Percentiles rank a stretch among this genome's conserved stretches.
Evolutionary conservation across 1,140 invertebrate species (phyloP).

Genomic region (Pseudachorutes palmiensis): DNA sequence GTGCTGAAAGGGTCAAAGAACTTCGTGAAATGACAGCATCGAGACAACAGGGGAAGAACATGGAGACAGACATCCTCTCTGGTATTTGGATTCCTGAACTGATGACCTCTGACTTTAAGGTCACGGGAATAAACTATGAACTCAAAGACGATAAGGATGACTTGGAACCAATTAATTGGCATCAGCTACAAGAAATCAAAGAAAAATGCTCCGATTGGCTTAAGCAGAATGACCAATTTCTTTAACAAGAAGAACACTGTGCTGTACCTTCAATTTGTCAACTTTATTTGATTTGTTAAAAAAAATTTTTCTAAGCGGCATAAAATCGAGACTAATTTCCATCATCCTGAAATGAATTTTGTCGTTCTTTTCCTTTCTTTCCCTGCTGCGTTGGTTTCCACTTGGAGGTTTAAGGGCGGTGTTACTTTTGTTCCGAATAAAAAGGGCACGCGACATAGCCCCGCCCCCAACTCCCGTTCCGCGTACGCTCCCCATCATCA

Average conservation of each 20-base stretch:
- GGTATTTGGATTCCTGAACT: slow-evolving; percentile 35
- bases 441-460: slow-evolving; percentile 2
- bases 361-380: no score
- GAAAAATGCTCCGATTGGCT: slow-evolving; percentile 33
- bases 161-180: slow-evolving; percentile 21
- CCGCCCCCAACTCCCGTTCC: background rate
- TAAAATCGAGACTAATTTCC: no score
- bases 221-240: background rate
- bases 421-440: background rate
- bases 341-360: no score
- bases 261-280: no score
- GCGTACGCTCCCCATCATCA: background rate
- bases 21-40: slow-evolving; percentile 12
- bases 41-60: slow-evolving; percentile 8
- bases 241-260: slow-evolving; percentile 1
- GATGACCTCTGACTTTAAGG: slow-evolving; percentile 23
- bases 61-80: slow-evolving; percentile 26
- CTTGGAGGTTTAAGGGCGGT: background rate
- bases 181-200: slow-evolving; percentile 9
- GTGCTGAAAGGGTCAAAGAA: slow-evolving; percentile 23
- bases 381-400: no score
- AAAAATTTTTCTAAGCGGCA: no score
- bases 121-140: slow-evolving; percentile 23
- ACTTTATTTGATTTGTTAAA: no score
- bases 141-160: slow-evolving; percentile 1